Percentiles rank a stretch among this genome's conserved stretches.
Evolutionary conservation across 2,797 vertebrate species (phyloP).

Genomic region (Cottoperca gobio): DNA sequence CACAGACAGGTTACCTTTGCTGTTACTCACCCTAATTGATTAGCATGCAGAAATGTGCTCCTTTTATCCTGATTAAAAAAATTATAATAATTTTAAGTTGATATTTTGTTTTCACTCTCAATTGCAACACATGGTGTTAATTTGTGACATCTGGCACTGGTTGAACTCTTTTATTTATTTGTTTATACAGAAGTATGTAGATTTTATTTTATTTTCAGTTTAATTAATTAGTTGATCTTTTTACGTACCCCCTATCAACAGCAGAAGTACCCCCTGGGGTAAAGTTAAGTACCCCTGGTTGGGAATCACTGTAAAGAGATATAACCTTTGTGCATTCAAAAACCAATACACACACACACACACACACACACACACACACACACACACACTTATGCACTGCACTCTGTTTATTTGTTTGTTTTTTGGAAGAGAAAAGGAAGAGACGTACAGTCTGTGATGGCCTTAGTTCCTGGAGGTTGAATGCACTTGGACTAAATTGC

Average conservation of each 20-base stretch:
- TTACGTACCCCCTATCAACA: neutral
- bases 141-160: neutral
- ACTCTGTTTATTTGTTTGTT: neutral
- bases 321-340: neutral
- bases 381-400: no score
- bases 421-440: neutral
- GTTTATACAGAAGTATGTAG: neutral
- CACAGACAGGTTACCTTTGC: neutral
- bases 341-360: neutral
- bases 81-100: no score
- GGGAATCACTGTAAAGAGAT: neutral
- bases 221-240: neutral
- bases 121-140: neutral
- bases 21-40: neutral
- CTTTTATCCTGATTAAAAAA: neutral
- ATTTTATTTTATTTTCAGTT: neutral
- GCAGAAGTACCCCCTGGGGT: neutral
- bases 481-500: neutral
- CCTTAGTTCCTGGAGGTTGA: neutral
- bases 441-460: neutral
- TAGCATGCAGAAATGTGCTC: conserved; percentile 1
- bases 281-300: neutral
- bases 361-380: neutral
- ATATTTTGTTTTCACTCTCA: neutral
- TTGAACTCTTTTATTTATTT: neutral